A percentile compares a stretch with the other conserved stretches of the same genome.
These are phyloP conservation scores for Cistogaster globosa DNA, from an alignment of 2,888 invertebrate genomes.

Conservation along the genomic window DNA sequence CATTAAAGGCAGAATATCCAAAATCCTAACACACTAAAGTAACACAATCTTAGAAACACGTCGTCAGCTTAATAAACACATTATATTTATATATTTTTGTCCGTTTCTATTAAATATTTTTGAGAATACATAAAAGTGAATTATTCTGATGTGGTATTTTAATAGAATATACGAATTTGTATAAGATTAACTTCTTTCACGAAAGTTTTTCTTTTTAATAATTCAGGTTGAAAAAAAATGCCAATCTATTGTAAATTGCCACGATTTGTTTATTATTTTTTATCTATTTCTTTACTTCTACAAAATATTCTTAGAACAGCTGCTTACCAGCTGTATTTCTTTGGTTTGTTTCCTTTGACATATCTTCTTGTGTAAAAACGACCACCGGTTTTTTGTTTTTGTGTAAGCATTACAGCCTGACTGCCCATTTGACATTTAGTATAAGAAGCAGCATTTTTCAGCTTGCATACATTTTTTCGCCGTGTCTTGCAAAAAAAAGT, in stretches of 20 bases:
- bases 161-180: neutral
- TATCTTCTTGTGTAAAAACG: slow-evolving; percentile 45
- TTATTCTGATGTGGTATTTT: neutral
- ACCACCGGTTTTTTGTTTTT: slow-evolving; percentile 57
- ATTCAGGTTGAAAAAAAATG: neutral
- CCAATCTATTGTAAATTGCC: slow-evolving; percentile 38
- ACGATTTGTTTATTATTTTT: slow-evolving; percentile 57
- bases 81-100: slow-evolving; percentile 16
- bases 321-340: slow-evolving; percentile 46
- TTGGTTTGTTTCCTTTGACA: slow-evolving; percentile 3
- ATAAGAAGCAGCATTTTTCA: slow-evolving; percentile 64
- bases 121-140: neutral
- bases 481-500: slow-evolving; percentile 65
- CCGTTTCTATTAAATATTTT: neutral
- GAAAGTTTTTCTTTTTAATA: neutral
- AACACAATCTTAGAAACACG: slow-evolving; percentile 11
- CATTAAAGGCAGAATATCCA: neutral
- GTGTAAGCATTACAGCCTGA: slow-evolving; percentile 13
- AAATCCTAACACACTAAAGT: neutral
- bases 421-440: slow-evolving; percentile 46
- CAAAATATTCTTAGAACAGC: slow-evolving; percentile 1
- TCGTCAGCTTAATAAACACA: slow-evolving; percentile 50
- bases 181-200: neutral
- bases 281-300: neutral
- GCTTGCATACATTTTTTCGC: slow-evolving; percentile 72